phyloP scores from a whole-genome alignment of 2,113 vertebrate genomes.

The Microtus montanus region DNA sequence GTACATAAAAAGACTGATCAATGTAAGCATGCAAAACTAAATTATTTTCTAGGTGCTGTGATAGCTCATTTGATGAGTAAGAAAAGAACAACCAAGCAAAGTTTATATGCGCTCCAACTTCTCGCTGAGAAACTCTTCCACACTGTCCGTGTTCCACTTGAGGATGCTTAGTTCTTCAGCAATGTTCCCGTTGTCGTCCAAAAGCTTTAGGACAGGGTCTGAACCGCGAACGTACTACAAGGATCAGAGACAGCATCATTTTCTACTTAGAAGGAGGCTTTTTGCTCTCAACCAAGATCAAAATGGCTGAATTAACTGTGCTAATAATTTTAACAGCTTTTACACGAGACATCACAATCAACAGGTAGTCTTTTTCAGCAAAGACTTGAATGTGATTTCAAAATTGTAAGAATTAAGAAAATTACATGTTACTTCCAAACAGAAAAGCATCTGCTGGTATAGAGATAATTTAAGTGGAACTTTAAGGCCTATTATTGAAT shows the following conservation, averaged over 20 bases:
- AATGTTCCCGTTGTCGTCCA: conserved; percentile 99
- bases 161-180: conserved; percentile 99
- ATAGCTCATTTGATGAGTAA: conserved; percentile 73
- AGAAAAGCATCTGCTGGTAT: conserved; percentile 43
- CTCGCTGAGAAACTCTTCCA: conserved; percentile 98
- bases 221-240: conserved; percentile 97
- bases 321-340: neutral
- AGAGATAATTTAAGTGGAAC: neutral
- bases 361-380: neutral
- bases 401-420: conserved; percentile 12
- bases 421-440: conserved; percentile 10
- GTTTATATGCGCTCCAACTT: conserved; percentile 95
- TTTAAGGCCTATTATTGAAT: neutral
- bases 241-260: conserved; percentile 27
- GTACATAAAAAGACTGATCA: conserved; percentile 63
- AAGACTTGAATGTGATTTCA: conserved; percentile 31
- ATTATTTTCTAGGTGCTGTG: conserved; percentile 69
- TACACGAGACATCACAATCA: neutral
- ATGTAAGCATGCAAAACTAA: conserved; percentile 63
- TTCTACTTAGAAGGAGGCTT: neutral
- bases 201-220: conserved; percentile 98
- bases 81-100: conserved; percentile 65
- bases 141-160: conserved; percentile 99
- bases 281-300: neutral
- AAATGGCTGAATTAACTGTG: neutral